Conservation (phyloP, 2,797 vertebrate genomes). For the Periparus ater region DNA sequence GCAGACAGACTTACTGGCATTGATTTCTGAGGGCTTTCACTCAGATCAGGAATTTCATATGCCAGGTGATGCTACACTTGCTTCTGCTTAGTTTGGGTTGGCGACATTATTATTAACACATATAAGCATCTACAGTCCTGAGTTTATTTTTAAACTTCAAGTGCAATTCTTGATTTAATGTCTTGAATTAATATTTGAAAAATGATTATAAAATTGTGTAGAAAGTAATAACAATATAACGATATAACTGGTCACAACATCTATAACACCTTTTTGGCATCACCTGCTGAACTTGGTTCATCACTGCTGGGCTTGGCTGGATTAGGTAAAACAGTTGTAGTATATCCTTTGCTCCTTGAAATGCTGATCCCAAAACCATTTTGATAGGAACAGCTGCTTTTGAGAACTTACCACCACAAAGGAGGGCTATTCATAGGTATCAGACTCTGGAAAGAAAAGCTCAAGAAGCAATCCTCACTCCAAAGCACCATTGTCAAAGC, state of each 20-base stretch:
- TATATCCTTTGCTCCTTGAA: neutral
- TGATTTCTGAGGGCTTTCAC: neutral
- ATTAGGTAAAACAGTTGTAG: neutral
- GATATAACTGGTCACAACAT: neutral
- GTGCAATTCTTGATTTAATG: neutral
- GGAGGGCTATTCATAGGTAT: neutral
- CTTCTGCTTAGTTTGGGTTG: neutral
- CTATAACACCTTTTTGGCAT: neutral
- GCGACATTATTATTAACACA: conserved; percentile 13
- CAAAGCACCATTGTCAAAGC: neutral
- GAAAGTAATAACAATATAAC: neutral
- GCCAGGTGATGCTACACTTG: neutral
- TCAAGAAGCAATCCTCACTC: neutral
- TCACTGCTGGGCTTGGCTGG: neutral
- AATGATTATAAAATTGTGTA: neutral
- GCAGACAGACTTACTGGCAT: neutral
- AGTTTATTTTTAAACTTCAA: neutral
- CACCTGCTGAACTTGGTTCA: neutral
- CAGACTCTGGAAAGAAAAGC: neutral
- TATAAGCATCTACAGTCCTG: neutral
- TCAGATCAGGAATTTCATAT: neutral
- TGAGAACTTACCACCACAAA: neutral
- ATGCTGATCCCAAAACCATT: neutral
- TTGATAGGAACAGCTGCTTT: neutral
- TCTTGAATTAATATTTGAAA: neutral